These are phyloP conservation scores for Mormyrus lacerda DNA, from an alignment of 2,113 vertebrate species.

Conservation along the genomic window DNA sequence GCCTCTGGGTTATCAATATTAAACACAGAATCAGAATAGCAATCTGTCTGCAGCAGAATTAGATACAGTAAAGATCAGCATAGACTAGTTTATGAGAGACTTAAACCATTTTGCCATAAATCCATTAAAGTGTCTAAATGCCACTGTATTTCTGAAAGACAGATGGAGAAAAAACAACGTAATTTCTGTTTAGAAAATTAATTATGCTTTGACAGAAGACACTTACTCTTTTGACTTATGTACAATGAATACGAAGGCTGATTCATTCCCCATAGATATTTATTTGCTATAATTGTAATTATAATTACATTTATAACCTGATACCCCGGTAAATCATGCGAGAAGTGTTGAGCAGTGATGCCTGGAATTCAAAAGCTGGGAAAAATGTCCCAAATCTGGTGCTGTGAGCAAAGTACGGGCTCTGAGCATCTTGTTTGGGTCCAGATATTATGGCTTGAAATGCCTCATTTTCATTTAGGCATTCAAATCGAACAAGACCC, in stretches of 20 bases:
- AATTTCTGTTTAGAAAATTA: conserved; percentile 1
- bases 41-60: conserved; percentile 34
- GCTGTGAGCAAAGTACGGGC: neutral
- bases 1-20: conserved; percentile 30
- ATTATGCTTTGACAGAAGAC: neutral
- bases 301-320: neutral
- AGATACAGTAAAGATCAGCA: conserved; percentile 18
- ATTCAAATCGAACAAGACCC: neutral
- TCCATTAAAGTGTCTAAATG: neutral
- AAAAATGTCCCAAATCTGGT: neutral
- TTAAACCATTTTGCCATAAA: conserved; percentile 1
- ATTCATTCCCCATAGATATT: neutral
- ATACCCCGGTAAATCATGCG: neutral
- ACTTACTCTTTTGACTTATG: neutral
- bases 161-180: neutral
- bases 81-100: neutral
- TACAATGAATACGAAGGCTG: neutral
- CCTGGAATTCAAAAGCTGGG: neutral
- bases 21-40: conserved; percentile 32
- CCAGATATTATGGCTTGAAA: neutral
- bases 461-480: neutral
- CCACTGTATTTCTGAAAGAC: neutral
- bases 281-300: neutral
- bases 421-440: neutral
- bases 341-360: neutral